phyloP scores from a whole-genome alignment of 2,797 vertebrate genomes.

The Pterois miles region DNA sequence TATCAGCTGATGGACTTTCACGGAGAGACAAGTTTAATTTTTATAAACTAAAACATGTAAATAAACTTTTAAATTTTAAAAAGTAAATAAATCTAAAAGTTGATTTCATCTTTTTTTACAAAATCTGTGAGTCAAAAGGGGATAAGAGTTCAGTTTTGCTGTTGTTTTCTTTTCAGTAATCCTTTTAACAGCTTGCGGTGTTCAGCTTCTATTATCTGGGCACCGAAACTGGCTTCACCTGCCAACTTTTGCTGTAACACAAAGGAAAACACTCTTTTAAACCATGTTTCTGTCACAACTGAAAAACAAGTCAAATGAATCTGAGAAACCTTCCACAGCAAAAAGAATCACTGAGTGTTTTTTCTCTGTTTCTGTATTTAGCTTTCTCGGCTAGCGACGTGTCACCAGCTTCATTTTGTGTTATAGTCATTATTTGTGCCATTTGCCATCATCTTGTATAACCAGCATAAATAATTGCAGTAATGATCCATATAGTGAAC shows the following conservation, averaged over 20 bases:
- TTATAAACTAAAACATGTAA: not conserved
- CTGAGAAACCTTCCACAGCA: not conserved
- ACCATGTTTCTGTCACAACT: not conserved
- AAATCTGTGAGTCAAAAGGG: not conserved
- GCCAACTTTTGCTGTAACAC: not conserved
- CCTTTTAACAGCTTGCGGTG: not conserved
- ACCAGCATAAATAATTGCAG: slow-evolving; percentile 24
- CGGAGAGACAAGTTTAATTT: not conserved
- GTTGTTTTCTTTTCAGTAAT: not conserved
- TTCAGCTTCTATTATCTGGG: not conserved
- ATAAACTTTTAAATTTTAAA: not conserved
- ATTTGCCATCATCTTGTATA: slow-evolving; percentile 35
- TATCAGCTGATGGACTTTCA: not conserved
- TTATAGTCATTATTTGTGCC: slow-evolving; percentile 13
- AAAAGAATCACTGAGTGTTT: not conserved
- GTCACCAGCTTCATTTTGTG: slow-evolving; percentile 19
- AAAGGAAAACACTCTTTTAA: not conserved
- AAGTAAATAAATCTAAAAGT: not conserved
- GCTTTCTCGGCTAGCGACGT: not conserved
- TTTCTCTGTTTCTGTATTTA: not conserved
- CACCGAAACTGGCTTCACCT: not conserved
- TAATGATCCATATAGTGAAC: slow-evolving; percentile 40
- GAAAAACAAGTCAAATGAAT: not conserved
- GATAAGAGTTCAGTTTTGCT: not conserved
- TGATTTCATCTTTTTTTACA: not conserved